A percentile compares a stretch with the other conserved stretches of the same genome.
Conservation (phyloP, 2,113 vertebrate genomes). For the Apodemus speciosus region DNA sequence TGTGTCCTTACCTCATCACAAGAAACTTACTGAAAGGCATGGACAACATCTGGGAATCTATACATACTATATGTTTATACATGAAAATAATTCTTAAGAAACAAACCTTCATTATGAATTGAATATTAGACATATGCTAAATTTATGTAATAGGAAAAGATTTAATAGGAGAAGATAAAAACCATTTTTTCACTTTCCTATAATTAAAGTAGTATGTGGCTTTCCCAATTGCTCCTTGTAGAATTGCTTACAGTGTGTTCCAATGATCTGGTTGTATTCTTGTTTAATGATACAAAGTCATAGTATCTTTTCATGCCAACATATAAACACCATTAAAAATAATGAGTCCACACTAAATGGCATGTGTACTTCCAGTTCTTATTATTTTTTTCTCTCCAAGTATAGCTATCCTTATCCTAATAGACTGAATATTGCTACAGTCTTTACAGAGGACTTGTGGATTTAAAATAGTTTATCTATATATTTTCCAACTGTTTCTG, state of each 20-base stretch:
- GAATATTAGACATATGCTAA: not conserved
- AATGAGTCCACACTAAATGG: not conserved
- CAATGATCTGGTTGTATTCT: not conserved
- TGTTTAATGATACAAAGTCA: not conserved
- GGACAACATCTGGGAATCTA: not conserved
- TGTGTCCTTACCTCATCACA: not conserved
- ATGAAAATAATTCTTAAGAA: not conserved
- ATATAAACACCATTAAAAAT: not conserved
- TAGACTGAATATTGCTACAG: not conserved
- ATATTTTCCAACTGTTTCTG: not conserved
- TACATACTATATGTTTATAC: not conserved
- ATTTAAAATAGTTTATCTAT: not conserved
- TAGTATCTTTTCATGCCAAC: not conserved
- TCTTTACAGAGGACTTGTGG: not conserved
- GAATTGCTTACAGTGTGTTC: not conserved
- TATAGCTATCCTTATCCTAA: not conserved
- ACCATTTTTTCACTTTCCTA: conserved; percentile 40
- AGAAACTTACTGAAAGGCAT: not conserved
- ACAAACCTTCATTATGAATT: not conserved
- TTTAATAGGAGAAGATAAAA: not conserved
- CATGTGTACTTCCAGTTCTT: not conserved
- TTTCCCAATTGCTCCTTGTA: not conserved
- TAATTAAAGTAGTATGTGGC: not conserved
- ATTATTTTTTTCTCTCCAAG: not conserved
- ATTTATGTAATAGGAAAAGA: not conserved